Conservation (phyloP, 2,113 vertebrate genomes). For the Aphelocoma coerulescens region DNA sequence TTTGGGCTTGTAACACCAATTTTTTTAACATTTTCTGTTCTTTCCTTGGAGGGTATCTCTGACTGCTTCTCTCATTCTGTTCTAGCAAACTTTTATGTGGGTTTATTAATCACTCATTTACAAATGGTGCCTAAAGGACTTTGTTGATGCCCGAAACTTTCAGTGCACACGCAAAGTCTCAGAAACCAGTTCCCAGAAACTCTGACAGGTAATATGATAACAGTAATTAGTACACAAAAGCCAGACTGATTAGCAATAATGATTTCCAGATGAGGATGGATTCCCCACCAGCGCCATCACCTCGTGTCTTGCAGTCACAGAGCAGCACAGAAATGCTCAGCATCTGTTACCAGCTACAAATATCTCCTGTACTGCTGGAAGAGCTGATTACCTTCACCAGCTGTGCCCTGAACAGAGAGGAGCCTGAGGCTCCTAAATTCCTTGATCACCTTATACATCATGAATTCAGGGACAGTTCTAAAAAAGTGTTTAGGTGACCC, state of each 20-base stretch:
- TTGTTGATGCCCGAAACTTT: neutral
- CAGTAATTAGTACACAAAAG: neutral
- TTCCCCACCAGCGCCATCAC: neutral
- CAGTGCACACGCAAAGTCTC: neutral
- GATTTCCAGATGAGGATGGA: neutral
- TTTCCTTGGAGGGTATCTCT: neutral
- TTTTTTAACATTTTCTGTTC: neutral
- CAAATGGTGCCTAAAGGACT: neutral
- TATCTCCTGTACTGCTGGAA: neutral
- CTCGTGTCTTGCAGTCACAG: neutral
- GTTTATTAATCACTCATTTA: neutral
- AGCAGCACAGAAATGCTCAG: neutral
- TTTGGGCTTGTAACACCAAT: neutral
- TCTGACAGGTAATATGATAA: neutral
- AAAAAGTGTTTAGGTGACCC: neutral
- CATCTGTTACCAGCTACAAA: neutral
- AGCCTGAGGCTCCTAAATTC: neutral
- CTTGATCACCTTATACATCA: rapidly evolving
- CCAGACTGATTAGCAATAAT: neutral
- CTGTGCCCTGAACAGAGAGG: neutral
- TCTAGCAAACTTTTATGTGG: neutral
- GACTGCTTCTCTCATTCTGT: neutral
- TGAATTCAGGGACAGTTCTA: neutral
- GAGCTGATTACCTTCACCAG: neutral
- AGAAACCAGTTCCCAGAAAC: neutral